These are phyloP conservation scores for Rhinella marina DNA, from an alignment of 2,797 vertebrate species.

Conservation along the genomic window DNA sequence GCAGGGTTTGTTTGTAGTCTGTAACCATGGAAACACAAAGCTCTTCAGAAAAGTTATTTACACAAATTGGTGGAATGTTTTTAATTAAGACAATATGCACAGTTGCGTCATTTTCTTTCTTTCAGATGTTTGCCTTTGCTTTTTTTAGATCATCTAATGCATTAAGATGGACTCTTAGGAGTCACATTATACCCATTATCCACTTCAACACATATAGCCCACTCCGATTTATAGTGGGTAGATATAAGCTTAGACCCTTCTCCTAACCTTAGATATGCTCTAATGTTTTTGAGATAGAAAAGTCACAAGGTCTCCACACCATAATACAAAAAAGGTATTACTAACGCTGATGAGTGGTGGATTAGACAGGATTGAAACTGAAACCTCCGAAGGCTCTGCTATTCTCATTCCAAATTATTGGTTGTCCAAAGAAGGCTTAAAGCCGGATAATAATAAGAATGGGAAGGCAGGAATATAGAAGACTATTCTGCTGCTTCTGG, in stretches of 20 bases:
- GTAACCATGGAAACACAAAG: too few relatives aligned
- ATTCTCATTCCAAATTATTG: conserved; percentile 6
- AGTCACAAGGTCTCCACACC: not conserved
- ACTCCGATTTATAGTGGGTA: not conserved
- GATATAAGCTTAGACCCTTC: not conserved
- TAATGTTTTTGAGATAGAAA: not conserved
- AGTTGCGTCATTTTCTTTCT: too few relatives aligned
- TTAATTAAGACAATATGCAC: too few relatives aligned
- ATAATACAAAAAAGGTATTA: not conserved
- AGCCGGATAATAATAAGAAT: not conserved
- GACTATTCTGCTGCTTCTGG: conserved; percentile 3
- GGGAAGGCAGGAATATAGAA: not conserved
- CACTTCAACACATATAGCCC: not conserved
- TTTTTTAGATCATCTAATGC: too few relatives aligned
- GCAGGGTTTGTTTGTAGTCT: too few relatives aligned
- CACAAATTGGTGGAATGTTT: too few relatives aligned
- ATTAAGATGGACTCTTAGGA: too few relatives aligned
- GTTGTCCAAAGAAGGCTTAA: conserved; percentile 1
- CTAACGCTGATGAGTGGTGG: not conserved
- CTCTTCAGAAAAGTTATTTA: too few relatives aligned
- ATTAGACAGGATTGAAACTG: not conserved
- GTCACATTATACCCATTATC: too few relatives aligned
- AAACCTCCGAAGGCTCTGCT: not conserved
- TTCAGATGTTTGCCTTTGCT: too few relatives aligned
- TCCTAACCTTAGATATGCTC: not conserved